Conservation (phyloP, 2,113 vertebrate genomes). For the Microcebus ravelobensis region DNA sequence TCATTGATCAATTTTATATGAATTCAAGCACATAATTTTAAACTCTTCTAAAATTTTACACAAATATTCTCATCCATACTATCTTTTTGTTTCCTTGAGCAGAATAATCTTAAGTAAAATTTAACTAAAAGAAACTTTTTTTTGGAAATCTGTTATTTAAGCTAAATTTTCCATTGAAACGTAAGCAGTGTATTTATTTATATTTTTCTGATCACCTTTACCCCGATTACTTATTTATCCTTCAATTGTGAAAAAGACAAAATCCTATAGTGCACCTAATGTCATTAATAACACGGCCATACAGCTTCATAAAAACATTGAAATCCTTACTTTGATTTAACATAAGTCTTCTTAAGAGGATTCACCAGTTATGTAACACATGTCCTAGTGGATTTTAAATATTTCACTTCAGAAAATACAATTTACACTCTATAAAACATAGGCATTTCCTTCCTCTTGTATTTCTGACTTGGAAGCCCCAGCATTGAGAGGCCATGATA, state of each 20-base stretch:
- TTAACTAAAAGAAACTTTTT: not conserved
- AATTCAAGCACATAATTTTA: not conserved
- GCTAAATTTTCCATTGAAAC: not conserved
- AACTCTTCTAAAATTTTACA: constrained; percentile 11
- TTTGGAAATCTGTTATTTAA: not conserved
- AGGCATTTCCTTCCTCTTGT: not conserved
- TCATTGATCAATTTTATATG: not conserved
- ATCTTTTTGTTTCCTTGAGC: not conserved
- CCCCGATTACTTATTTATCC: not conserved
- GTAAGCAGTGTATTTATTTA: not conserved
- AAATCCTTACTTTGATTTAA: not conserved
- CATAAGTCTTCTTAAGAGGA: not conserved
- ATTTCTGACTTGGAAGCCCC: not conserved
- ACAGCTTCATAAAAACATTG: not conserved
- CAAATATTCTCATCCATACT: not conserved
- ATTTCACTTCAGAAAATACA: constrained; percentile 35
- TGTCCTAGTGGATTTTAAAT: constrained; percentile 25
- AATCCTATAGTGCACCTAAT: not conserved
- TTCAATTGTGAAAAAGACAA: not conserved
- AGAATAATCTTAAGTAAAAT: constrained; percentile 30
- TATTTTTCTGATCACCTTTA: not conserved
- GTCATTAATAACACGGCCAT: not conserved
- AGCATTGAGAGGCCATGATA: not conserved
- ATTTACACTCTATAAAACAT: not conserved
- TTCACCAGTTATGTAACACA: not conserved